phyloP scores from a whole-genome alignment of 2,113 vertebrate genomes.

The Neofelis nebulosa region DNA sequence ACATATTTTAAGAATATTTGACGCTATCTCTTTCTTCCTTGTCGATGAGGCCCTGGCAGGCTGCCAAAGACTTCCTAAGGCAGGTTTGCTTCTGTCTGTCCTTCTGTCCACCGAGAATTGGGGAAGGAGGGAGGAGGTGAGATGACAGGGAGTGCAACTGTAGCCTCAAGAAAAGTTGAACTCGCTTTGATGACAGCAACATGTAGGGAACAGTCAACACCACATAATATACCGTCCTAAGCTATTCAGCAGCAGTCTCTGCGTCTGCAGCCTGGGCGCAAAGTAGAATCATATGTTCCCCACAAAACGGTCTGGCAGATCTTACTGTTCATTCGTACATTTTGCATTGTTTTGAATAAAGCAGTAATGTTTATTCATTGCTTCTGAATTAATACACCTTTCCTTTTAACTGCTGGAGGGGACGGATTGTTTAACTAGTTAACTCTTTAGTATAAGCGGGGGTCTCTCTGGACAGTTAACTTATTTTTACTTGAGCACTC shows the following conservation, averaged over 20 bases:
- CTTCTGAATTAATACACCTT: constrained; percentile 71
- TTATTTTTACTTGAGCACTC: constrained; percentile 56
- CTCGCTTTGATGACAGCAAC: constrained; percentile 82
- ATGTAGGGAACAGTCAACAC: constrained; percentile 83
- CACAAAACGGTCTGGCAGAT: constrained; percentile 59
- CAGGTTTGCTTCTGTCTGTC: constrained; percentile 75
- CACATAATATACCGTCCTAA: constrained; percentile 69
- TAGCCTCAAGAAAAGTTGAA: constrained; percentile 78
- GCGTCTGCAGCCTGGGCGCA: neutral
- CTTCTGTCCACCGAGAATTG: constrained; percentile 76
- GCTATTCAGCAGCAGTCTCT: constrained; percentile 54
- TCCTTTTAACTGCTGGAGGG: neutral
- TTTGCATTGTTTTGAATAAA: constrained; percentile 72
- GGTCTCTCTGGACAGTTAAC: constrained; percentile 23
- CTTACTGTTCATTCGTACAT: constrained; percentile 70
- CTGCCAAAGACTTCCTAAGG: constrained; percentile 73
- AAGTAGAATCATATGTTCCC: constrained; percentile 56
- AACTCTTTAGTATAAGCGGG: constrained; percentile 27
- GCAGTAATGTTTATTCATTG: constrained; percentile 74
- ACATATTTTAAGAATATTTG: constrained; percentile 67
- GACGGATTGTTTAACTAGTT: neutral
- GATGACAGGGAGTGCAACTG: constrained; percentile 74
- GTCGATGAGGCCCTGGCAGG: constrained; percentile 78
- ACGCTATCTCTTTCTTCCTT: constrained; percentile 66
- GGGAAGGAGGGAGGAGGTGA: constrained; percentile 6